phyloP scores from a whole-genome alignment of 1,140 invertebrate genomes.

The Orchestia grillus region DNA sequence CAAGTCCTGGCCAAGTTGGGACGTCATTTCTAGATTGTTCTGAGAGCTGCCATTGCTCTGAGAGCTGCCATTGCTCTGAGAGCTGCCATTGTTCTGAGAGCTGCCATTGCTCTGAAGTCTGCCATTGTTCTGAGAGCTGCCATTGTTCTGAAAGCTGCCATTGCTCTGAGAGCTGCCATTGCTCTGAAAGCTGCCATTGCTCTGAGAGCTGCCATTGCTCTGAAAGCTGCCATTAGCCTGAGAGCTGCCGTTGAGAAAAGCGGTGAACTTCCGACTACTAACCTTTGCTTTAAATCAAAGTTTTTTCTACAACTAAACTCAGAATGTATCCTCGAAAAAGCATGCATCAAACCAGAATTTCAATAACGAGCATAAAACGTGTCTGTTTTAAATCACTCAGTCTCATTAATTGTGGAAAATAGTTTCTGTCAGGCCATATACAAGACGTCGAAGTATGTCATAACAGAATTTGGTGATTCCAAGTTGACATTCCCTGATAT shows the following conservation, averaged over 20 bases:
- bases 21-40: conserved; percentile 5
- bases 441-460: no score
- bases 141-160: conserved; percentile 13
- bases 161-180: conserved; percentile 23
- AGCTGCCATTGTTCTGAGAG: conserved; percentile 6
- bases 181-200: conserved; percentile 20
- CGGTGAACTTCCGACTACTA: conserved; percentile 5
- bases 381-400: no score
- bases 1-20: background rate
- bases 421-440: no score
- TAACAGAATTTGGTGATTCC: no score
- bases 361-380: background rate
- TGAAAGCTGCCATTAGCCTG: background rate
- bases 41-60: conserved; percentile 21
- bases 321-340: background rate
- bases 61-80: conserved; percentile 17
- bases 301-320: no score
- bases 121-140: conserved; percentile 1
- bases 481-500: no score
- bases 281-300: no score
- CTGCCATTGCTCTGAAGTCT: background rate
- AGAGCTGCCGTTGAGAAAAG: background rate
- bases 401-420: no score
- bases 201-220: conserved; percentile 23
- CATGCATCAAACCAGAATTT: background rate